These are phyloP conservation scores for Fragum whitleyi DNA, from an alignment of 2,888 invertebrate species.

Conservation along the genomic window DNA sequence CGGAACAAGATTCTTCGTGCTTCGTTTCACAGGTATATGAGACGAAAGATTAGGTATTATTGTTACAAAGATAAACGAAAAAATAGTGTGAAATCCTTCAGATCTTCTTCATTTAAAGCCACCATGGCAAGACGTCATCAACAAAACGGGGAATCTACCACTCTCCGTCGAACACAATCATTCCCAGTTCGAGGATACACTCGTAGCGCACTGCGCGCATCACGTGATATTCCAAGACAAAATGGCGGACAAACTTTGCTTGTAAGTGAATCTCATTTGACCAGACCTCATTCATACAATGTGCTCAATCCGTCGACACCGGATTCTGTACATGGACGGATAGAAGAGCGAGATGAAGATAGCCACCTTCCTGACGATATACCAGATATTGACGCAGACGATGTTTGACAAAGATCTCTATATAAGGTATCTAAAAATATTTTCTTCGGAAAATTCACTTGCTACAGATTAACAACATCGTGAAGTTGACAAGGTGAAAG, in stretches of 20 bases:
- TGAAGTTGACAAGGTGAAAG: no score
- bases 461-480: no score
- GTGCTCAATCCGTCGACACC: slow-evolving; percentile 53
- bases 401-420: slow-evolving; percentile 2
- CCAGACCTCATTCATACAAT: slow-evolving; percentile 71
- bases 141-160: slow-evolving; percentile 39
- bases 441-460: no score
- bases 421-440: background rate
- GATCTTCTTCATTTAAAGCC: slow-evolving; percentile 65
- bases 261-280: slow-evolving; percentile 30
- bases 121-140: slow-evolving; percentile 38
- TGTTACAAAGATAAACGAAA: slow-evolving; percentile 76
- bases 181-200: slow-evolving; percentile 57
- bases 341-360: slow-evolving; percentile 21
- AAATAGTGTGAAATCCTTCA: slow-evolving; percentile 71
- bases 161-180: slow-evolving; percentile 62
- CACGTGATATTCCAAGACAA: slow-evolving; percentile 29
- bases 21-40: slow-evolving; percentile 76
- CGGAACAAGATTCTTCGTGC: slow-evolving; percentile 78
- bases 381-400: slow-evolving; percentile 53
- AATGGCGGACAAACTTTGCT: slow-evolving; percentile 35
- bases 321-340: background rate
- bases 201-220: background rate
- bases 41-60: slow-evolving; percentile 72
- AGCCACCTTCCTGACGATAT: slow-evolving; percentile 42